phyloP scores from a whole-genome alignment of 2,797 vertebrate genomes.

The Semotilus atromaculatus region DNA sequence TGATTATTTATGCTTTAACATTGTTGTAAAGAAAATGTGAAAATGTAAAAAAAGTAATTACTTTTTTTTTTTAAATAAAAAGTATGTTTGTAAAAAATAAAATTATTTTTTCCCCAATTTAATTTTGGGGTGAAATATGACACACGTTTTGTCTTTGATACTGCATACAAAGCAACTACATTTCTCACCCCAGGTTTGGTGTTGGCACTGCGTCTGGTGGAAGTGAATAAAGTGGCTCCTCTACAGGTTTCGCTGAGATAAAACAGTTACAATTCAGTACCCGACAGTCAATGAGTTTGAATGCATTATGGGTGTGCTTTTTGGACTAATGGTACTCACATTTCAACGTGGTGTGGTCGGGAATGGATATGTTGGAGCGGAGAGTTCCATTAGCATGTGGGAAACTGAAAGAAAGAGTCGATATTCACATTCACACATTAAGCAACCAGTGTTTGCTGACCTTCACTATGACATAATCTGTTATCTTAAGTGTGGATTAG shows the following conservation, averaged over 20 bases:
- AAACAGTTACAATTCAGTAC: conserved; percentile 14
- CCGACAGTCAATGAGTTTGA: neutral
- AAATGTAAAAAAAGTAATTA: neutral
- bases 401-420: conserved; percentile 61
- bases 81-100: neutral
- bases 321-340: conserved; percentile 70
- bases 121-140: too few species aligned
- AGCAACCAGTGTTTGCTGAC: neutral
- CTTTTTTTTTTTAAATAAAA: too few species aligned
- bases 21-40: neutral
- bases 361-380: conserved; percentile 57
- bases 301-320: neutral
- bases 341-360: conserved; percentile 52
- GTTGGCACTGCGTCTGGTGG: conserved; percentile 80
- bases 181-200: conserved; percentile 71
- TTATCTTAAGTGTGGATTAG: conserved; percentile 2
- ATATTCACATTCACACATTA: neutral
- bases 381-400: conserved; percentile 60
- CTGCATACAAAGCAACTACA: neutral
- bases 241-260: conserved; percentile 68
- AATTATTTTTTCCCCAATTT: neutral
- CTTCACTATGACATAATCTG: neutral
- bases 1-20: neutral
- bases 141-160: neutral
- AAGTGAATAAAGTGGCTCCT: conserved; percentile 82